Conservation (phyloP, 37 sponge, comb jelly and placozoan genomes). For the Petrosia ficiformis region DNA sequence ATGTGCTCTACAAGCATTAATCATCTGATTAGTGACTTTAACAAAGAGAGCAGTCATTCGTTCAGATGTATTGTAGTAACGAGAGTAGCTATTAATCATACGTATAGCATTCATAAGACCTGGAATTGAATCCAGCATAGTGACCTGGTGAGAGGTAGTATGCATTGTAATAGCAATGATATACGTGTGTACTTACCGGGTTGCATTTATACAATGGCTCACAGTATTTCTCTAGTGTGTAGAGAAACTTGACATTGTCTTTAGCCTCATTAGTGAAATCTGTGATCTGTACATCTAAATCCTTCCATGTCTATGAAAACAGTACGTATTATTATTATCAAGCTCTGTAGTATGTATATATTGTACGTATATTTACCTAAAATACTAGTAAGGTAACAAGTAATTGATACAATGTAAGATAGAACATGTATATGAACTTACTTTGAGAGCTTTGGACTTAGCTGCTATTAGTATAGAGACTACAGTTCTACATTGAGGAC, state of each 20-base stretch:
- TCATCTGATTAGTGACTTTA: conserved; percentile 99
- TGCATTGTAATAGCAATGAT: neutral
- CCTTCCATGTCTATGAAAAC: conserved; percentile 75
- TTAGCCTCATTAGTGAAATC: conserved; percentile 97
- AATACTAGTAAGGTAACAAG: too few species aligned
- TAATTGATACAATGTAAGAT: too few species aligned
- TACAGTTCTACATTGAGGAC: conserved; percentile 79
- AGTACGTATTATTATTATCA: neutral
- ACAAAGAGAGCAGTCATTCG: conserved; percentile 98
- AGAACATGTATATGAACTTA: conserved; percentile 12
- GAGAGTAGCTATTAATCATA: conserved; percentile 99
- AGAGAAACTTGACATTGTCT: conserved; percentile 98
- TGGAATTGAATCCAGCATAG: conserved; percentile 93
- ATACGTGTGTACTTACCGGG: conserved; percentile 63
- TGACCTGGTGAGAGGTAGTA: conserved; percentile 39
- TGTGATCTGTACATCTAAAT: conserved; percentile 91
- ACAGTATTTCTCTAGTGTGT: conserved; percentile 95
- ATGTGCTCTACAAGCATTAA: conserved; percentile 90
- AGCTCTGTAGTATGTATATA: too few species aligned
- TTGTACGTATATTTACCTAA: too few species aligned
- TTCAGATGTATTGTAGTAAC: conserved; percentile 99
- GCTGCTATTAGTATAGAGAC: conserved; percentile 85
- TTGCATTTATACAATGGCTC: conserved; percentile 97
- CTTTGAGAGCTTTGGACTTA: conserved; percentile 90
- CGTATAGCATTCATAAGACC: conserved; percentile 97